phyloP scores from a whole-genome alignment of 2,888 invertebrate genomes.

The Salpingus planirostris region DNA sequence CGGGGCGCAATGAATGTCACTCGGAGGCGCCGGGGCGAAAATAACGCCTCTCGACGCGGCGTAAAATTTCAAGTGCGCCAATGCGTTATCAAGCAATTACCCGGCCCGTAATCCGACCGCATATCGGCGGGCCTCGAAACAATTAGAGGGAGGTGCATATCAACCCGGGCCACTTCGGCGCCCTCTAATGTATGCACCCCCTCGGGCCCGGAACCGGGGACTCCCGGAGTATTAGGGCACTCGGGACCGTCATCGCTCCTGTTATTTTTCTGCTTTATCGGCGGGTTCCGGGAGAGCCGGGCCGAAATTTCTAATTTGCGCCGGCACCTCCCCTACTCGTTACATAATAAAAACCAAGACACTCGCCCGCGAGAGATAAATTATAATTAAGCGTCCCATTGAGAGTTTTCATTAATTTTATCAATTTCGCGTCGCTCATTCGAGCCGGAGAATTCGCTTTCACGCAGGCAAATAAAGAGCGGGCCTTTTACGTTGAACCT shows the following conservation, averaged over 20 bases:
- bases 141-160: slow-evolving; percentile 8
- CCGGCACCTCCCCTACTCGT: neutral
- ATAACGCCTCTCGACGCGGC: slow-evolving; percentile 9
- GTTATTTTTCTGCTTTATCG: slow-evolving; percentile 10
- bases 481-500: too few relatives aligned
- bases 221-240: slow-evolving; percentile 6
- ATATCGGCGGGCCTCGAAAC: slow-evolving; percentile 18
- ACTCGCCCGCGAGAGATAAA: neutral
- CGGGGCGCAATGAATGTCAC: slow-evolving; percentile 6
- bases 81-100: slow-evolving; percentile 10
- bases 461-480: too few relatives aligned
- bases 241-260: slow-evolving; percentile 9
- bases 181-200: slow-evolving; percentile 11
- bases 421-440: neutral
- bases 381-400: neutral
- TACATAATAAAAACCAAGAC: neutral
- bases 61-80: slow-evolving; percentile 12
- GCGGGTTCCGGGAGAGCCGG: slow-evolving; percentile 1
- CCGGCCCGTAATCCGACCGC: slow-evolving; percentile 15
- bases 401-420: neutral
- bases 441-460: too few relatives aligned
- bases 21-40: slow-evolving; percentile 7
- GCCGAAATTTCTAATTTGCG: slow-evolving; percentile 9
- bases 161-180: slow-evolving; percentile 2
- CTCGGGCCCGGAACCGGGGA: neutral